Percentiles rank a stretch among this genome's conserved stretches.
These are phyloP conservation scores for Ptyas mucosa DNA, from an alignment of 2,113 vertebrate species.

Conservation along the genomic window DNA sequence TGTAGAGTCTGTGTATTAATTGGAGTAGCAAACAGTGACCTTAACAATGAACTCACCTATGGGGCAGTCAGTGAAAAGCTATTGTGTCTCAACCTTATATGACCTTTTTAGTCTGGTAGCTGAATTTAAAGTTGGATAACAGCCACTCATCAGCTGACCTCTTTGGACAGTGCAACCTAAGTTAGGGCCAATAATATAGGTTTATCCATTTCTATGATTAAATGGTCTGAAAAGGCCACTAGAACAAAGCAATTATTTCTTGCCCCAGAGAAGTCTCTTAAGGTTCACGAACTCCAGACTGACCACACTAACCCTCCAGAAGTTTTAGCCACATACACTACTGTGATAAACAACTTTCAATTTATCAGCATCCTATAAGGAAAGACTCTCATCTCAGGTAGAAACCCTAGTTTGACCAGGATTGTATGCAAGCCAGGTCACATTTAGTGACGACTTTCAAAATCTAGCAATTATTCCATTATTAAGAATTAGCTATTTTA, in stretches of 20 bases:
- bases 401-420: neutral
- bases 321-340: neutral
- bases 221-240: neutral
- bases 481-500: neutral
- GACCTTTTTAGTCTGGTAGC: neutral
- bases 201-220: neutral
- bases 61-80: neutral
- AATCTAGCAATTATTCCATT: neutral
- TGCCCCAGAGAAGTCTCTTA: neutral
- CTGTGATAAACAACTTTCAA: neutral
- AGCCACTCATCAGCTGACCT: neutral
- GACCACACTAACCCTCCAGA: neutral
- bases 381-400: neutral
- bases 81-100: neutral
- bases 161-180: neutral
- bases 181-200: neutral
- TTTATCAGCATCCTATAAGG: neutral
- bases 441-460: neutral
- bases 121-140: neutral
- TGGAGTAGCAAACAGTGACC: neutral
- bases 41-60: neutral
- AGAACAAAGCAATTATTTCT: neutral
- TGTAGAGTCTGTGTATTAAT: neutral
- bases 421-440: neutral
- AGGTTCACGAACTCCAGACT: neutral